Evolutionary conservation across 2,797 vertebrate genomes (phyloP).

Genomic region (Dallia pectoralis): DNA sequence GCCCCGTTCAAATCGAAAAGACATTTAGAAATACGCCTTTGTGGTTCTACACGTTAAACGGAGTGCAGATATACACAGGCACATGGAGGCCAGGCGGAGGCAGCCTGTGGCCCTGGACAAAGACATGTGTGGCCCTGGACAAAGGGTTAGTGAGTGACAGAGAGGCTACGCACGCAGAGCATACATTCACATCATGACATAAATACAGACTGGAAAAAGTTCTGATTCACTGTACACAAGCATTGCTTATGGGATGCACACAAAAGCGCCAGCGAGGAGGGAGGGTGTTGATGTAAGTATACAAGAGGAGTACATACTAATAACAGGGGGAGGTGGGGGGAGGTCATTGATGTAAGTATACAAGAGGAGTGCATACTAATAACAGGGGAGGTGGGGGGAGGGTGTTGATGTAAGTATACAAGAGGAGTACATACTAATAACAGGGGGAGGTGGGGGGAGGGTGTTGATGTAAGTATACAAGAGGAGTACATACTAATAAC

Average conservation of each 20-base stretch:
- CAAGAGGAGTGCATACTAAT: constrained; percentile 67
- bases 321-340: constrained; percentile 64
- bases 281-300: constrained; percentile 66
- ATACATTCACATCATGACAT: background rate
- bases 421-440: constrained; percentile 69
- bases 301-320: constrained; percentile 67
- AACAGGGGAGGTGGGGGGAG: constrained; percentile 62
- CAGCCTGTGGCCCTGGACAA: too few relatives aligned
- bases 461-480: too few relatives aligned
- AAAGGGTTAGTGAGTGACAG: background rate
- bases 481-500: too few relatives aligned
- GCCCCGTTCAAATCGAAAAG: too few relatives aligned
- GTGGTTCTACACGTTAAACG: background rate
- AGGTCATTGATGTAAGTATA: constrained; percentile 69
- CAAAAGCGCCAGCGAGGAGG: constrained; percentile 38
- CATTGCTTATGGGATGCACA: background rate
- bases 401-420: constrained; percentile 59
- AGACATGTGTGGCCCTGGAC: too few relatives aligned
- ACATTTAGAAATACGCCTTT: too few relatives aligned
- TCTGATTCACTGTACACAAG: background rate
- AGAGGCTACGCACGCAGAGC: background rate
- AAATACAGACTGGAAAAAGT: constrained; percentile 1
- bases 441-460: constrained; percentile 60
- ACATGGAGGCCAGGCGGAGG: background rate
- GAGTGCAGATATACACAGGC: background rate